Evolutionary conservation across 2,888 invertebrate genomes (phyloP).

Genomic region (Tenthredo notha): DNA sequence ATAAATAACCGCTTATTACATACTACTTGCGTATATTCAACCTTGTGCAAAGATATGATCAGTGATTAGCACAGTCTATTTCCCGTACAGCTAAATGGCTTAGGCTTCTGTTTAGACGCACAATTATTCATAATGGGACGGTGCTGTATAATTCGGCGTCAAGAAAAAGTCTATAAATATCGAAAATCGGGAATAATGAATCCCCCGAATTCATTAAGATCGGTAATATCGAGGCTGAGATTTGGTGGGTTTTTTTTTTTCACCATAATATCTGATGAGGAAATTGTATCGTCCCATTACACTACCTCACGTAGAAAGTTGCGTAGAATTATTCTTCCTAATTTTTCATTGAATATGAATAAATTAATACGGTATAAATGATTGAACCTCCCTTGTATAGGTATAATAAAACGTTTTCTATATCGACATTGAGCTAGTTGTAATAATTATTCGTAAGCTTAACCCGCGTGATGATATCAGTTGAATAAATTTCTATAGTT

Average conservation of each 20-base stretch:
- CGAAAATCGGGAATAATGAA: background rate
- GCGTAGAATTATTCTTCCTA: background rate
- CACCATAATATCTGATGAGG: too few species aligned
- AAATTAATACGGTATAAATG: background rate
- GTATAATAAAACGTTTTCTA: background rate
- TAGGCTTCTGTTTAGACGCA: background rate
- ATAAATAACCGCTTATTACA: background rate
- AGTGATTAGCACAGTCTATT: background rate
- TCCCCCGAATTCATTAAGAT: background rate
- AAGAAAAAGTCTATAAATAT: background rate
- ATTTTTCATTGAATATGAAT: background rate
- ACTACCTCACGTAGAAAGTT: background rate
- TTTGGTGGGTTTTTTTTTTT: too few species aligned
- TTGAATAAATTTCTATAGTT: background rate
- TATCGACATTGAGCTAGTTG: background rate
- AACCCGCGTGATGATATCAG: background rate
- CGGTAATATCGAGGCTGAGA: background rate
- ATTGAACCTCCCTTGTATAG: background rate
- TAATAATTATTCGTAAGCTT: background rate
- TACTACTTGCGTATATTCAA: conserved; percentile 2
- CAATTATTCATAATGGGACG: background rate
- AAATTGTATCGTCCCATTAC: background rate
- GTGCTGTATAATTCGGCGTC: background rate
- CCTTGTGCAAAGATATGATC: conserved; percentile 1
- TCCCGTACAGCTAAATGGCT: background rate